Conservation (phyloP, 23 tunicate genomes). For the Styela plicata region DNA sequence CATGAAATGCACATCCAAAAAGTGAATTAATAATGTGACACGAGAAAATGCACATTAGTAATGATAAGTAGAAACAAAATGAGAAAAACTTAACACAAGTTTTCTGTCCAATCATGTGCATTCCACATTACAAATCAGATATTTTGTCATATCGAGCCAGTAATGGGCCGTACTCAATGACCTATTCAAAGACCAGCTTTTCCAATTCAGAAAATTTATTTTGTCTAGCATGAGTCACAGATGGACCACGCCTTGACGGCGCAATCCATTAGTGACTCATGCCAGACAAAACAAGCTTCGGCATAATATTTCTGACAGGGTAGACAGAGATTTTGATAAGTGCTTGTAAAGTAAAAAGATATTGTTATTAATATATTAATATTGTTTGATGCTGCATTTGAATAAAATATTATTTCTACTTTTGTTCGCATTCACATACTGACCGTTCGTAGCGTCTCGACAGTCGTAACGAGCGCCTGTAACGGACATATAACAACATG, state of each 20-base stretch:
- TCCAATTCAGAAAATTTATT: no score
- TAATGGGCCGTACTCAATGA: no score
- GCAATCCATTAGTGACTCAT: no score
- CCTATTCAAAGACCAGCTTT: neutral
- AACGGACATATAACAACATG: slow-evolving; percentile 17
- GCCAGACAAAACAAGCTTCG: neutral
- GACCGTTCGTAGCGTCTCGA: slow-evolving; percentile 43
- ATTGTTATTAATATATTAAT: neutral
- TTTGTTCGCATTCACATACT: slow-evolving; percentile 21
- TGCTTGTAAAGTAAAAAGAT: slow-evolving; percentile 12
- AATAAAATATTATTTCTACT: neutral
- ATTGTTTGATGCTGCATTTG: neutral
- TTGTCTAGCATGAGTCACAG: no score
- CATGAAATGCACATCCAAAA: no score
- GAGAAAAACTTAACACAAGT: neutral
- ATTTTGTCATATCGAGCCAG: no score
- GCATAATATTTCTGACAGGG: no score
- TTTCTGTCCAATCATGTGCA: neutral
- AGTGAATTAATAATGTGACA: neutral
- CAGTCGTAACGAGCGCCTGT: slow-evolving; percentile 36
- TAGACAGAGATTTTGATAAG: no score
- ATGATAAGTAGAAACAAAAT: neutral
- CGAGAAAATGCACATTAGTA: neutral
- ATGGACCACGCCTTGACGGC: no score
- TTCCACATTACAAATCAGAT: no score